Conservation (phyloP, 2,113 vertebrate species). For the Cygnus buccinator region DNA sequence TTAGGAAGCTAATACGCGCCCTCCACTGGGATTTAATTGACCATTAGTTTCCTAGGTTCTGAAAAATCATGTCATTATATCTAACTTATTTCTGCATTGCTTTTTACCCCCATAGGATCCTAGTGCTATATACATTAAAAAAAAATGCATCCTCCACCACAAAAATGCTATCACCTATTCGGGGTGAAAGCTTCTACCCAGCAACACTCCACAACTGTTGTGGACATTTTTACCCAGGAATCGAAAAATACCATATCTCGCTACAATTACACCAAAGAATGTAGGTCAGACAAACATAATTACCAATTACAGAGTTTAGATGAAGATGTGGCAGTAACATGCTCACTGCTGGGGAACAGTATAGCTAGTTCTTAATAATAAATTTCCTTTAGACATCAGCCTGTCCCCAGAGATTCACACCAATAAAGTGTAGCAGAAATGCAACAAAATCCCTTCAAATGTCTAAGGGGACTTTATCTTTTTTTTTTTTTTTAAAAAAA, state of each 20-base stretch:
- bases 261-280: constrained; percentile 51
- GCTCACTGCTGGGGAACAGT: constrained; percentile 46
- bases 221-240: constrained; percentile 35
- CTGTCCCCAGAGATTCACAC: constrained; percentile 56
- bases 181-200: constrained; percentile 39
- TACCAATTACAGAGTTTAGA: constrained; percentile 55
- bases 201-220: constrained; percentile 20
- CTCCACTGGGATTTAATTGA: constrained; percentile 64
- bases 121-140: background rate
- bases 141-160: background rate
- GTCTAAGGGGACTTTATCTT: constrained; percentile 28
- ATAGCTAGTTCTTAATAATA: constrained; percentile 55
- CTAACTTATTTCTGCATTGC: constrained; percentile 44
- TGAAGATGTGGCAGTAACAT: constrained; percentile 41
- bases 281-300: constrained; percentile 67
- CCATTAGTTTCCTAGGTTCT: constrained; percentile 69
- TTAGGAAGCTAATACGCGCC: constrained; percentile 53
- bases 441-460: constrained; percentile 8
- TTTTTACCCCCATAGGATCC: constrained; percentile 40
- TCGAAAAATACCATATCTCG: constrained; percentile 46
- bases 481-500: background rate
- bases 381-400: constrained; percentile 57
- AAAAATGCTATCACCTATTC: constrained; percentile 31
- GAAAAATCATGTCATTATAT: constrained; percentile 67
- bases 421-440: constrained; percentile 46